A percentile compares a stretch with the other conserved stretches of the same genome.
Conservation (phyloP, 2,113 vertebrate genomes). For the Stictonetta naevosa region DNA sequence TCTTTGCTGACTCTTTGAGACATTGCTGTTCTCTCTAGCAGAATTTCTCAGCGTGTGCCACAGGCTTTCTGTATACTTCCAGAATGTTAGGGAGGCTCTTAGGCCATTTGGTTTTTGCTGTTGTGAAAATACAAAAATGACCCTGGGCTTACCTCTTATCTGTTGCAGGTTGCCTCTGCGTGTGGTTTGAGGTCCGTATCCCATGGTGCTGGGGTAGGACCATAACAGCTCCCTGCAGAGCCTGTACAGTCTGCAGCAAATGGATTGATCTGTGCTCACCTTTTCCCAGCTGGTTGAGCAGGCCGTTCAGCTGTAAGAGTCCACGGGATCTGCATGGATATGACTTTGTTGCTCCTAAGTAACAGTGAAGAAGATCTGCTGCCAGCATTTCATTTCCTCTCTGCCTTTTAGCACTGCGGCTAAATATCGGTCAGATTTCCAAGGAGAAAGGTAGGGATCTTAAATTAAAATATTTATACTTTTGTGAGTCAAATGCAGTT, state of each 20-base stretch:
- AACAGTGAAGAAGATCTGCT: not conserved
- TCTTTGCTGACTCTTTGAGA: not conserved
- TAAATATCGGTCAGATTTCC: not conserved
- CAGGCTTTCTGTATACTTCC: not conserved
- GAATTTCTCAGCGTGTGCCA: not conserved
- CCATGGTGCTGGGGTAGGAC: fast-evolving
- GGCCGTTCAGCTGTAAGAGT: not conserved
- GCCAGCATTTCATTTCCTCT: not conserved
- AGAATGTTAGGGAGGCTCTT: not conserved
- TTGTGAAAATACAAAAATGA: not conserved
- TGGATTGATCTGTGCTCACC: not conserved
- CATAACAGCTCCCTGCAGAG: not conserved
- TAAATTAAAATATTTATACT: not conserved
- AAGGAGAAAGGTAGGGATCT: not conserved
- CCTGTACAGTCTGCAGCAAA: not conserved
- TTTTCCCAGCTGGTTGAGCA: not conserved
- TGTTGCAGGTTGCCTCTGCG: not conserved
- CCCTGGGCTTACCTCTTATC: not conserved
- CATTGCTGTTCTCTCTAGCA: not conserved
- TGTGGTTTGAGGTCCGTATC: not conserved
- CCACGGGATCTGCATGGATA: not conserved
- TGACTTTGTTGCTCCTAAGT: not conserved
- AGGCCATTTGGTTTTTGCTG: not conserved
- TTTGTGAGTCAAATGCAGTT: not conserved
- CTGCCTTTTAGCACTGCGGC: not conserved